Percentiles rank a stretch among this genome's conserved stretches.
These are phyloP conservation scores for Gobio gobio DNA, from an alignment of 2,113 vertebrate species.

Conservation along the genomic window DNA sequence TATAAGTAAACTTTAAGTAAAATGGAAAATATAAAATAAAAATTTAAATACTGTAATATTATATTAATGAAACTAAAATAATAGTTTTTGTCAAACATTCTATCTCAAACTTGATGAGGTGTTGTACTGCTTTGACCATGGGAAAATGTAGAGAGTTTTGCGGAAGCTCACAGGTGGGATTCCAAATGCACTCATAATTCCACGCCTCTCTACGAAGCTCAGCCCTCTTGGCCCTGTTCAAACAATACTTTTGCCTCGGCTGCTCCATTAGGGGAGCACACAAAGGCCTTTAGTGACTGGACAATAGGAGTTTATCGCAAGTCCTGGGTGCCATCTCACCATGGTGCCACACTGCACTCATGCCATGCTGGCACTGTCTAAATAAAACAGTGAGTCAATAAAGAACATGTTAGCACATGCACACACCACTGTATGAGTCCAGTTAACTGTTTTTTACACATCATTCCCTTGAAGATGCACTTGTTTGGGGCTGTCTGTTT, in stretches of 20 bases:
- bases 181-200: constrained; percentile 52
- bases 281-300: constrained; percentile 72
- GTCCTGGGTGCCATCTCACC: constrained; percentile 66
- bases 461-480: background rate
- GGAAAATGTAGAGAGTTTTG: constrained; percentile 38
- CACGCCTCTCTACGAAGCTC: constrained; percentile 58
- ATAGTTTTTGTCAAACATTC: no score
- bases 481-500: background rate
- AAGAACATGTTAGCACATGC: constrained; percentile 15
- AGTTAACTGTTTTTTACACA: background rate
- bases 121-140: constrained; percentile 50
- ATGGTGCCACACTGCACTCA: constrained; percentile 68
- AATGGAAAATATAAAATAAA: background rate
- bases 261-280: constrained; percentile 69
- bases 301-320: constrained; percentile 67
- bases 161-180: constrained; percentile 53
- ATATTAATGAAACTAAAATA: background rate
- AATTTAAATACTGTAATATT: background rate
- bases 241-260: constrained; percentile 62
- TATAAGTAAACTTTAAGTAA: background rate
- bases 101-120: constrained; percentile 9
- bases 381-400: constrained; percentile 29
- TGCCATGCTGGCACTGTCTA: constrained; percentile 18
- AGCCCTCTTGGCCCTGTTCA: constrained; percentile 62
- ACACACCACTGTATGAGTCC: background rate